Conservation (phyloP, 2,888 invertebrate genomes). For the Lottia gigantea region DNA sequence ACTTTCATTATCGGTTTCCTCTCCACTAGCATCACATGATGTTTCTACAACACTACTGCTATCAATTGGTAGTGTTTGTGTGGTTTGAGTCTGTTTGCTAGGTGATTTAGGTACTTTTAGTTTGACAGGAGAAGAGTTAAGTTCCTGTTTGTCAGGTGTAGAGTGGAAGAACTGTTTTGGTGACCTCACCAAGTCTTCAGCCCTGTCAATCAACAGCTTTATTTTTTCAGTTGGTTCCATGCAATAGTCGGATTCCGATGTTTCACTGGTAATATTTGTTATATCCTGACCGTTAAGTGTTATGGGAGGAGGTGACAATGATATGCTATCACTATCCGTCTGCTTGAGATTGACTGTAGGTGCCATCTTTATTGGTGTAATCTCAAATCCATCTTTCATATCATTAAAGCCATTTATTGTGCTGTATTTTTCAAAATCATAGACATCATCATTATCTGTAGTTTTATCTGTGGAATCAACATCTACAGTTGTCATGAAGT, state of each 20-base stretch:
- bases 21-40: slow-evolving; percentile 58
- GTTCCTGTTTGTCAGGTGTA: slow-evolving; percentile 19
- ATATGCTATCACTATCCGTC: slow-evolving; percentile 5
- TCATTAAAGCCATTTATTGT: neutral
- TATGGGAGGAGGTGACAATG: neutral
- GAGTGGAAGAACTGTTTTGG: slow-evolving; percentile 22
- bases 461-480: slow-evolving; percentile 43
- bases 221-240: slow-evolving; percentile 38
- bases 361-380: slow-evolving; percentile 8
- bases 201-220: slow-evolving; percentile 52
- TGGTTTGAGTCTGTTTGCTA: slow-evolving; percentile 29
- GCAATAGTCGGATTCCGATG: slow-evolving; percentile 33
- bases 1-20: slow-evolving; percentile 51
- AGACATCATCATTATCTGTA: slow-evolving; percentile 31
- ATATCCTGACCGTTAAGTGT: neutral
- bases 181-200: slow-evolving; percentile 50
- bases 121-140: neutral
- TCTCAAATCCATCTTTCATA: neutral
- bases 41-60: slow-evolving; percentile 40
- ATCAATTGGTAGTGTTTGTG: slow-evolving; percentile 28
- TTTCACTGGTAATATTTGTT: neutral
- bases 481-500: slow-evolving; percentile 35
- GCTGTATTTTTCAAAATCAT: slow-evolving; percentile 22
- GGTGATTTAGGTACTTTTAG: slow-evolving; percentile 27
- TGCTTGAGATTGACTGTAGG: slow-evolving; percentile 6